Evolutionary conservation across 64 coral and sea anemone genomes (phyloP).

Genomic region (Montipora cactus): DNA sequence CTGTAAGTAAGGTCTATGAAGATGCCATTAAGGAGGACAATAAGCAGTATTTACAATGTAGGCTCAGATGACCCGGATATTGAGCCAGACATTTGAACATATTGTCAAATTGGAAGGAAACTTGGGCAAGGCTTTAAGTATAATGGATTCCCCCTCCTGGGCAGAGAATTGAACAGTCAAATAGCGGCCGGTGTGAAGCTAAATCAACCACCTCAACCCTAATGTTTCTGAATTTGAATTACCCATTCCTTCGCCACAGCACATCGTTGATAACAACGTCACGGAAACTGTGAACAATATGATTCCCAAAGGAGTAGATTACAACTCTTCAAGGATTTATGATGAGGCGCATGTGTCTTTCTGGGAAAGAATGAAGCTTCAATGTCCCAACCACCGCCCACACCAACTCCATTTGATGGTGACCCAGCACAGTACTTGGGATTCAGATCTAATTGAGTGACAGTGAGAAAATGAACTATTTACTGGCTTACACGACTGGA

Average conservation of each 20-base stretch:
- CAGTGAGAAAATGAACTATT: too few species aligned
- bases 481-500: too few species aligned
- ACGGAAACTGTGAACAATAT: too few species aligned
- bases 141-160: background rate
- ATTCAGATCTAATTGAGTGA: conserved; percentile 20
- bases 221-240: too few species aligned
- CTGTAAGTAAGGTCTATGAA: conserved; percentile 36
- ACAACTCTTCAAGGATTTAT: background rate
- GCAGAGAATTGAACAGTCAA: background rate
- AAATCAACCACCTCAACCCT: background rate
- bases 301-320: background rate
- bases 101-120: background rate
- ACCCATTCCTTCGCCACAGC: background rate
- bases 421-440: conserved; percentile 31
- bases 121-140: background rate
- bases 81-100: background rate
- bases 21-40: background rate
- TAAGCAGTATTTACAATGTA: background rate
- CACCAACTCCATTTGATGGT: too few species aligned
- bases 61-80: conserved; percentile 71
- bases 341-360: background rate
- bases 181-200: too few species aligned
- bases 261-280: too few species aligned
- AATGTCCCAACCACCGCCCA: conserved; percentile 64
- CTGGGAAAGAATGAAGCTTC: conserved; percentile 65